phyloP scores from a whole-genome alignment of 1,140 invertebrate genomes.

The Bombus difficillimus region DNA sequence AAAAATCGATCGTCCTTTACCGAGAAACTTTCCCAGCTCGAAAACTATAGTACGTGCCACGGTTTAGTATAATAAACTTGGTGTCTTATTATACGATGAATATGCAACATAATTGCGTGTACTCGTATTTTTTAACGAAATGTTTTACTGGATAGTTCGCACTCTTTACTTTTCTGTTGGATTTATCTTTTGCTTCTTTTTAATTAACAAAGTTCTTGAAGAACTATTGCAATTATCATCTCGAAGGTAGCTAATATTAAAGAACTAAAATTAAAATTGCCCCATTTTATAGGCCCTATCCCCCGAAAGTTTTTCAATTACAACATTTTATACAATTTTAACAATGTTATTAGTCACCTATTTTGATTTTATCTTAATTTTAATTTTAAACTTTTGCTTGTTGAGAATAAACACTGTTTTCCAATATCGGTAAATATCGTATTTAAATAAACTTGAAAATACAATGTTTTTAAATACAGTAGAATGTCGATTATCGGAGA shows the following conservation, averaged over 20 bases:
- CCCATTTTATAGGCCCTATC: no score
- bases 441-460: not conserved
- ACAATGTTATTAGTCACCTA: not conserved
- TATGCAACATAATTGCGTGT: not conserved
- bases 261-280: no score
- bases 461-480: not conserved
- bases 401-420: not conserved
- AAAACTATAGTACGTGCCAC: no score
- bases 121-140: not conserved
- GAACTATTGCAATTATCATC: no score
- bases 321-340: not conserved
- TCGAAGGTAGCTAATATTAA: no score
- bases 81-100: not conserved
- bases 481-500: not conserved
- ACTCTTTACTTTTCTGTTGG: no score
- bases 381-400: not conserved
- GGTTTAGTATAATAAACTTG: not conserved
- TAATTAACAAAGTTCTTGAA: no score
- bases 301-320: not conserved
- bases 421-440: not conserved
- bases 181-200: no score
- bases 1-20: constrained; percentile 9
- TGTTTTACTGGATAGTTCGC: not conserved
- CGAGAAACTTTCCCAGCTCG: not conserved
- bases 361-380: not conserved